Conservation (phyloP, 2,888 invertebrate genomes). For the Oxycera nigricornis region DNA sequence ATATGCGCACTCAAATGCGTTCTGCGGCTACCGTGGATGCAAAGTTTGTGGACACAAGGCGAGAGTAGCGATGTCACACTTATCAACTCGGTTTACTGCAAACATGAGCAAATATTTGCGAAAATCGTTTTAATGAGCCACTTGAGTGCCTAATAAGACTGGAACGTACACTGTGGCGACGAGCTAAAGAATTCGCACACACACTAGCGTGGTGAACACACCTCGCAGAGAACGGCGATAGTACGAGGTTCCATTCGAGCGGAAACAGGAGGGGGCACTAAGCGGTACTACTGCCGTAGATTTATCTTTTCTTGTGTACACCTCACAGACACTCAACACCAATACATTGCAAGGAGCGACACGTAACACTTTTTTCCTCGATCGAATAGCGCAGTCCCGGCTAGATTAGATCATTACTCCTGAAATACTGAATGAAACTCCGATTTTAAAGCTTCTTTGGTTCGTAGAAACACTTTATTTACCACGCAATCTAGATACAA, state of each 20-base stretch:
- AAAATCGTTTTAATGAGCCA: slow-evolving; percentile 25
- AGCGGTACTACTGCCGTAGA: background rate
- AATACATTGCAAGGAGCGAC: slow-evolving; percentile 38
- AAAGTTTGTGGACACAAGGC: background rate
- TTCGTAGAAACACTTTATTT: background rate
- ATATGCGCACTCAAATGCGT: background rate
- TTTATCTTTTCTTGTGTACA: background rate
- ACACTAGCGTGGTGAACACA: slow-evolving; percentile 7
- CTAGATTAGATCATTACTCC: background rate
- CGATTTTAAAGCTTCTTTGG: no score
- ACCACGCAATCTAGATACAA: background rate
- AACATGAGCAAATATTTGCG: slow-evolving; percentile 14
- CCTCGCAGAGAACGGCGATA: slow-evolving; percentile 1
- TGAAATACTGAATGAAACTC: background rate
- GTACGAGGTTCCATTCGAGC: no score
- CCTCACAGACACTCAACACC: slow-evolving; percentile 26
- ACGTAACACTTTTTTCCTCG: slow-evolving; percentile 42
- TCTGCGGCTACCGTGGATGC: background rate
- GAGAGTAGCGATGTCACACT: slow-evolving; percentile 12
- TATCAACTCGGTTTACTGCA: slow-evolving; percentile 4
- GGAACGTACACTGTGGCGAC: background rate
- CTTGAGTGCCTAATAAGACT: background rate
- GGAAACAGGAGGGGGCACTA: background rate
- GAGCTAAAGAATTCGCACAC: slow-evolving; percentile 15
- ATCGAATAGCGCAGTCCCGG: background rate